Conservation (phyloP, 2,113 vertebrate genomes). For the Hydrolagus affinis region DNA sequence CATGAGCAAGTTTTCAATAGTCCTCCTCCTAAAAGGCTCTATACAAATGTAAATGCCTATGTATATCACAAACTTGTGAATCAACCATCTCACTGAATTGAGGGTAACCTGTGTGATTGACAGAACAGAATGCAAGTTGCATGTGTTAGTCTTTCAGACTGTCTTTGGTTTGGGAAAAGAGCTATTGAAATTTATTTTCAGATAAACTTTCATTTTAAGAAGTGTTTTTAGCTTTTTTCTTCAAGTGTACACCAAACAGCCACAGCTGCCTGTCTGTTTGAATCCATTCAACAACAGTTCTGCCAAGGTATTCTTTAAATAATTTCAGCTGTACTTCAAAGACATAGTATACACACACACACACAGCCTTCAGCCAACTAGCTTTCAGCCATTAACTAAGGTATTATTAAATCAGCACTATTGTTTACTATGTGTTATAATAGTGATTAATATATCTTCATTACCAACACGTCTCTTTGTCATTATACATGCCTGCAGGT, state of each 20-base stretch:
- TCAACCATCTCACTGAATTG: not conserved
- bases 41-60: too few relatives aligned
- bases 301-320: not conserved
- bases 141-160: not conserved
- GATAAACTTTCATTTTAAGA: not conserved
- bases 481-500: constrained; percentile 20
- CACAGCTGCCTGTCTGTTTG: not conserved
- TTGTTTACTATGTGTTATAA: constrained; percentile 9
- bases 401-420: constrained; percentile 3
- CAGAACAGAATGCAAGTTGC: not conserved
- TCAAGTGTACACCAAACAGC: not conserved
- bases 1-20: too few relatives aligned
- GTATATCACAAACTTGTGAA: not conserved
- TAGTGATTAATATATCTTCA: constrained; percentile 14
- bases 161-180: not conserved
- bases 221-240: not conserved
- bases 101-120: not conserved
- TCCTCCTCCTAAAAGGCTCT: too few relatives aligned
- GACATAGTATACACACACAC: not conserved
- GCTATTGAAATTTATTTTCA: not conserved
- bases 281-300: not conserved
- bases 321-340: constrained; percentile 16
- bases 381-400: not conserved
- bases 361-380: not conserved
- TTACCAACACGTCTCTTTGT: constrained; percentile 22